Conservation (phyloP, 2,113 vertebrate genomes). For the Taurulus bubalis region DNA sequence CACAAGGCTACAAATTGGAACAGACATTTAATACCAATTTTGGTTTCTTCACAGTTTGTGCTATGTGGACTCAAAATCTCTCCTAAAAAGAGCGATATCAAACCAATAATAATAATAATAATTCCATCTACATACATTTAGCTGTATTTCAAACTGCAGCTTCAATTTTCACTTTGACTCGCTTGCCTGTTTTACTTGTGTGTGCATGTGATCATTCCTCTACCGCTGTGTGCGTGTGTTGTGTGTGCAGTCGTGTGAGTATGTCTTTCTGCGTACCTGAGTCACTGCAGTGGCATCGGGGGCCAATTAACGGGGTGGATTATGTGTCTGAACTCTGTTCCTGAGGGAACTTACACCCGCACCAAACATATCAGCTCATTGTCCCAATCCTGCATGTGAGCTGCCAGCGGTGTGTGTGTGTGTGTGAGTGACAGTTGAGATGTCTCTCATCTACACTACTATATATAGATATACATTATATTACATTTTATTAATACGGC, state of each 20-base stretch:
- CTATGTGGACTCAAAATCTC: neutral
- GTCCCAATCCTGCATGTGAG: slow-evolving; percentile 22
- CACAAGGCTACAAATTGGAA: neutral
- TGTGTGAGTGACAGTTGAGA: slow-evolving; percentile 42
- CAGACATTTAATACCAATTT: neutral
- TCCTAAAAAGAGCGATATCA: neutral
- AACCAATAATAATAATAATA: neutral
- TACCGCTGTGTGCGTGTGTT: neutral
- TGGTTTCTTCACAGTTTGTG: neutral
- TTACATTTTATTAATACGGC: neutral
- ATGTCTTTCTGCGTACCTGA: slow-evolving; percentile 68
- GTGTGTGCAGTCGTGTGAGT: slow-evolving; percentile 12
- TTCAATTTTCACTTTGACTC: neutral
- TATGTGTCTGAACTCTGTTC: slow-evolving; percentile 74
- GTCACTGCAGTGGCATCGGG: slow-evolving; percentile 66
- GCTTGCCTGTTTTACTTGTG: neutral
- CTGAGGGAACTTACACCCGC: slow-evolving; percentile 59
- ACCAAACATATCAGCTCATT: slow-evolving; percentile 43
- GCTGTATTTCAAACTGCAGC: neutral
- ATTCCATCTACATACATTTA: neutral
- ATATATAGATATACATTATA: neutral
- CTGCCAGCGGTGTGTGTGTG: slow-evolving; percentile 31
- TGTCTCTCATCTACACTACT: slow-evolving; percentile 16
- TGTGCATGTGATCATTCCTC: slow-evolving; percentile 17
- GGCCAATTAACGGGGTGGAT: slow-evolving; percentile 78